Evolutionary conservation across 2,888 invertebrate genomes (phyloP).

Genomic region (Cataglyphis cursor): DNA sequence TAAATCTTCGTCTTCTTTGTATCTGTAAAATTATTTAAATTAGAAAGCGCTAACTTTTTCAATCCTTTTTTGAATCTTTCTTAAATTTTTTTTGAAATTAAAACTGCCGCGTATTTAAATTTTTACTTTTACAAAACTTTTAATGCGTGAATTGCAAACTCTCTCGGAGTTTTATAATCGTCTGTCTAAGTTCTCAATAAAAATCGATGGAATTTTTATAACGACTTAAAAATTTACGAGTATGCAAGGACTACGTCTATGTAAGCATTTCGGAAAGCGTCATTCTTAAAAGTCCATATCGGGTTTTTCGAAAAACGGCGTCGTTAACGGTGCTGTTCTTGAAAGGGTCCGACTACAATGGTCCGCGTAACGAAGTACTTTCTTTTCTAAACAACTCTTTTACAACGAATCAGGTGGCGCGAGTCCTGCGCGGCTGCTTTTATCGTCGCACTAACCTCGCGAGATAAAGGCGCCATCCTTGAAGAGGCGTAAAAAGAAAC

Average conservation of each 20-base stretch:
- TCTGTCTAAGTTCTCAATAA: neutral
- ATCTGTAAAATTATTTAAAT: neutral
- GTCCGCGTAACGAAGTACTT: slow-evolving; percentile 59
- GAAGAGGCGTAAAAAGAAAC: slow-evolving; percentile 48
- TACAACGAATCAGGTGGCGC: slow-evolving; percentile 54
- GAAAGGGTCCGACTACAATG: slow-evolving; percentile 31
- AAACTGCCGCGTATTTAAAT: neutral
- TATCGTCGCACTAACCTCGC: slow-evolving; percentile 65
- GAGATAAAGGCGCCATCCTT: slow-evolving; percentile 58
- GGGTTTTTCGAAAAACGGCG: slow-evolving; percentile 34
- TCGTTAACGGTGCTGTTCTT: slow-evolving; percentile 46
- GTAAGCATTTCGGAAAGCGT: slow-evolving; percentile 35
- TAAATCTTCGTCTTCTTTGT: neutral
- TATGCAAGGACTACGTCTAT: neutral
- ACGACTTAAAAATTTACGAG: slow-evolving; percentile 23
- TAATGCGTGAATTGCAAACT: neutral
- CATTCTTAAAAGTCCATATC: slow-evolving; percentile 34
- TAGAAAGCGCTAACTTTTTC: neutral
- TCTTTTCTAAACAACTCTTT: slow-evolving; percentile 60
- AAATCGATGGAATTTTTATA: neutral
- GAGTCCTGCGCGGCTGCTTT: slow-evolving; percentile 42
- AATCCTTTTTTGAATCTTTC: neutral
- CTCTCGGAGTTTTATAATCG: neutral
- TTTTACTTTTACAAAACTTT: slow-evolving; percentile 2
- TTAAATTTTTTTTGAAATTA: neutral